phyloP scores from a whole-genome alignment of 2,888 invertebrate species.

The Papilio protenor region DNA sequence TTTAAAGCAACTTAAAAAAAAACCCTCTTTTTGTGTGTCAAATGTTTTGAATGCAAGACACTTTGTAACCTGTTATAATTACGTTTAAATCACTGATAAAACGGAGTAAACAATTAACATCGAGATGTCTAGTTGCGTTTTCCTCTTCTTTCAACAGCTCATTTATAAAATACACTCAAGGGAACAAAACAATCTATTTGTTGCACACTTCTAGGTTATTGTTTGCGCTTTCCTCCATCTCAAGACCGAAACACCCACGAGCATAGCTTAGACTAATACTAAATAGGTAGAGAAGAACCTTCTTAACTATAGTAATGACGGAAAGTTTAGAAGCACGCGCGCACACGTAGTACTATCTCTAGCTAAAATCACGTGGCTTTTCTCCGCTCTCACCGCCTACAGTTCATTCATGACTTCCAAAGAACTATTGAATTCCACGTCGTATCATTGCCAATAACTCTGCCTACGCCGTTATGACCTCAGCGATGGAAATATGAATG shows the following conservation, averaged over 20 bases:
- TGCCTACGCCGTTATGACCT: conserved; percentile 28
- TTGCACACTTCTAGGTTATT: conserved; percentile 28
- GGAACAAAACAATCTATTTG: conserved; percentile 32
- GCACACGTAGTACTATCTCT: conserved; percentile 5
- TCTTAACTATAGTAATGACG: background rate
- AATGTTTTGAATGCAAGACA: background rate
- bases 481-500: conserved; percentile 40
- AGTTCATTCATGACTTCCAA: conserved; percentile 38
- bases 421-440: conserved; percentile 29
- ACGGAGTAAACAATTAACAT: conserved; percentile 48
- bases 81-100: background rate
- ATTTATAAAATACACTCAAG: conserved; percentile 27
- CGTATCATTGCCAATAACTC: conserved; percentile 35
- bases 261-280: background rate
- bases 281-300: background rate
- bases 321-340: background rate
- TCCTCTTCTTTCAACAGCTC: conserved; percentile 29
- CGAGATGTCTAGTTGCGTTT: background rate
- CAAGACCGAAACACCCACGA: conserved; percentile 11
- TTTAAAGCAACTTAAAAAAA: background rate
- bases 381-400: conserved; percentile 28
- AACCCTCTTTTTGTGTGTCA: background rate
- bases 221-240: conserved; percentile 17
- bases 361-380: conserved; percentile 12
- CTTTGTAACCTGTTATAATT: background rate